Evolutionary conservation across 2,888 invertebrate genomes (phyloP).

Genomic region (Oxystoma pomonae): DNA sequence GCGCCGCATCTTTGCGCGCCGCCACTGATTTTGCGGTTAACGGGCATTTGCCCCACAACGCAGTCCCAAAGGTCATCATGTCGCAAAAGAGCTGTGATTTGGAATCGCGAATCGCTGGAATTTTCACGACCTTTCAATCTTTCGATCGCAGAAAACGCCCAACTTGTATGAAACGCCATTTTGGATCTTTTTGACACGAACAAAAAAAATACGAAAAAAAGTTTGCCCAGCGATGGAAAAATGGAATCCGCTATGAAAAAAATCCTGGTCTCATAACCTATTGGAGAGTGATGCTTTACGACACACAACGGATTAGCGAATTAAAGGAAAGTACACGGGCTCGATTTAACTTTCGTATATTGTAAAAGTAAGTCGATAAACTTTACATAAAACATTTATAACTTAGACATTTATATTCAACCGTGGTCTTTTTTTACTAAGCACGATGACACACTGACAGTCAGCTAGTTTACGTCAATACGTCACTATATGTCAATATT

Average conservation of each 20-base stretch:
- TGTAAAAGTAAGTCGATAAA: too few species aligned
- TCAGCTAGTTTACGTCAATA: too few species aligned
- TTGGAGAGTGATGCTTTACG: too few species aligned
- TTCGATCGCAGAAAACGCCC: conserved; percentile 11
- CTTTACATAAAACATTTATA: too few species aligned
- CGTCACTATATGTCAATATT: too few species aligned
- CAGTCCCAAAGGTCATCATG: conserved; percentile 20
- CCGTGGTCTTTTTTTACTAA: too few species aligned
- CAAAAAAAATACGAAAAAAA: not conserved
- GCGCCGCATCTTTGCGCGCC: conserved; percentile 1
- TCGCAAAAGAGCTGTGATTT: conserved; percentile 19
- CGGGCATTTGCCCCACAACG: conserved; percentile 5
- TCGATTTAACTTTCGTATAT: too few species aligned
- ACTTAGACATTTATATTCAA: too few species aligned
- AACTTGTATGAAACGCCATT: not conserved
- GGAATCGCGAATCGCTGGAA: conserved; percentile 21
- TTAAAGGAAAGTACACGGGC: too few species aligned
- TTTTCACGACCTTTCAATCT: conserved; percentile 18
- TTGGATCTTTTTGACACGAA: not conserved
- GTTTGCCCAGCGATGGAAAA: not conserved
- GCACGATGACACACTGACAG: too few species aligned
- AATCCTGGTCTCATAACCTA: not conserved
- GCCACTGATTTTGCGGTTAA: not conserved
- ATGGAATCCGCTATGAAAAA: not conserved
- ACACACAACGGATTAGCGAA: too few species aligned